Evolutionary conservation across 2,888 invertebrate species (phyloP).

Genomic region (Cephus rjabovi): DNA sequence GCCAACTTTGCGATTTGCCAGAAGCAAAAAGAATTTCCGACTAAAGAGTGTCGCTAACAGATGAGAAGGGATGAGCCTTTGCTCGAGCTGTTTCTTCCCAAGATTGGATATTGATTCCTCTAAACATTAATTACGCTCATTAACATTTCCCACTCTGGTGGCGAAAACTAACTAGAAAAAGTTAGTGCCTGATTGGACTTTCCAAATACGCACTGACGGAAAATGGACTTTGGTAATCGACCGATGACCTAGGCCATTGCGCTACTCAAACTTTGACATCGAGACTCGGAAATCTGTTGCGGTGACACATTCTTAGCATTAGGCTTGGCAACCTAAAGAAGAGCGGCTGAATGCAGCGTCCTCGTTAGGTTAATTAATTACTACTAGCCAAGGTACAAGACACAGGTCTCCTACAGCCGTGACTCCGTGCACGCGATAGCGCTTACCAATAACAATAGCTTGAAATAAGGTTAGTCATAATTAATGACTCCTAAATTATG

Average conservation of each 20-base stretch:
- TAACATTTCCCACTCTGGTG: no score
- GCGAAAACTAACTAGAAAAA: no score
- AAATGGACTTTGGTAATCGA: no score
- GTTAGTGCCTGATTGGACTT: not conserved
- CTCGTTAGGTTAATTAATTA: not conserved
- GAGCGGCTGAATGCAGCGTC: not conserved
- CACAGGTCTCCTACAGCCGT: not conserved
- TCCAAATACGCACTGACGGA: not conserved
- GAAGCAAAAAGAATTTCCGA: no score
- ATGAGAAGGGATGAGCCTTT: no score
- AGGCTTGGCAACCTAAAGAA: not conserved
- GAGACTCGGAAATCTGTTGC: not conserved
- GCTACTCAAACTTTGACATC: no score
- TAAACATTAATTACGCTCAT: no score
- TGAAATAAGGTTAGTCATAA: not conserved
- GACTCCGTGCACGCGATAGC: not conserved
- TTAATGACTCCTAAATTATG: not conserved
- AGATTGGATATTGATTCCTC: no score
- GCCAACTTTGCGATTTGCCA: no score
- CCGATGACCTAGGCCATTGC: not conserved
- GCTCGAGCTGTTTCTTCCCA: no score
- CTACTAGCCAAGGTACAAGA: not conserved
- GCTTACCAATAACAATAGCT: not conserved
- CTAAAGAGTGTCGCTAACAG: no score
- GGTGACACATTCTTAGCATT: not conserved